Percentiles rank a stretch among this genome's conserved stretches.
Evolutionary conservation across 2,888 invertebrate genomes (phyloP).

Genomic region (Tenodera sinensis): DNA sequence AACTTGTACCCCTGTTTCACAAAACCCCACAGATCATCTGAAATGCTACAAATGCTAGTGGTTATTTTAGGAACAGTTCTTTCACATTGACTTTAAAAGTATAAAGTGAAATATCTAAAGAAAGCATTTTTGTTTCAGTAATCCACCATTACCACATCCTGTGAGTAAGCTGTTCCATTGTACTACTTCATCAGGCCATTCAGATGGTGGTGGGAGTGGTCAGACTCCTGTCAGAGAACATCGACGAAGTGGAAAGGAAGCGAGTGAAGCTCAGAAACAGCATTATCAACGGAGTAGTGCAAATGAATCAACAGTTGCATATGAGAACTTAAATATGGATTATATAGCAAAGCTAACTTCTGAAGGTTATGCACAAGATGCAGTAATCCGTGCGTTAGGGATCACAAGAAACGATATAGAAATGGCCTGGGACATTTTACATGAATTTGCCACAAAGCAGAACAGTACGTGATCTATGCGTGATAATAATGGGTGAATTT

Average conservation of each 20-base stretch:
- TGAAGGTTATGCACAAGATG: slow-evolving; percentile 87
- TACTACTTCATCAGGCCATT: neutral
- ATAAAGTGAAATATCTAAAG: neutral
- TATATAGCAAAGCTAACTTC: slow-evolving; percentile 83
- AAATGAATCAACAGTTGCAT: slow-evolving; percentile 47
- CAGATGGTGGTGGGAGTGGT: slow-evolving; percentile 1
- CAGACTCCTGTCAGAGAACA: neutral
- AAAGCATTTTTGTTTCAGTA: neutral
- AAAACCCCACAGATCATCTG: too few species aligned
- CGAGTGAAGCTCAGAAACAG: slow-evolving; percentile 22
- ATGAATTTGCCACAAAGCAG: slow-evolving; percentile 75
- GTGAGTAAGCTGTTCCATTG: slow-evolving; percentile 14
- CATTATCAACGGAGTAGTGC: slow-evolving; percentile 15
- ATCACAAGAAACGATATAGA: slow-evolving; percentile 91
- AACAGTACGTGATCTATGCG: slow-evolving; percentile 34
- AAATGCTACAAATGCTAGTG: too few species aligned
- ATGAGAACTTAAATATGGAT: slow-evolving; percentile 88
- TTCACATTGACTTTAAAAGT: neutral
- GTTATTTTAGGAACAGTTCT: too few species aligned
- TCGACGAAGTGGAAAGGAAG: slow-evolving; percentile 9
- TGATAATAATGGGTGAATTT: neutral
- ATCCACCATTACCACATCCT: neutral
- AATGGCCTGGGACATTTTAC: slow-evolving; percentile 93
- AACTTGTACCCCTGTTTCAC: too few species aligned
- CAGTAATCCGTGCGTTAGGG: slow-evolving; percentile 85